Percentiles rank a stretch among this genome's conserved stretches.
These are phyloP conservation scores for Neelides folsomi DNA, from an alignment of 2,888 invertebrate species.

Conservation along the genomic window DNA sequence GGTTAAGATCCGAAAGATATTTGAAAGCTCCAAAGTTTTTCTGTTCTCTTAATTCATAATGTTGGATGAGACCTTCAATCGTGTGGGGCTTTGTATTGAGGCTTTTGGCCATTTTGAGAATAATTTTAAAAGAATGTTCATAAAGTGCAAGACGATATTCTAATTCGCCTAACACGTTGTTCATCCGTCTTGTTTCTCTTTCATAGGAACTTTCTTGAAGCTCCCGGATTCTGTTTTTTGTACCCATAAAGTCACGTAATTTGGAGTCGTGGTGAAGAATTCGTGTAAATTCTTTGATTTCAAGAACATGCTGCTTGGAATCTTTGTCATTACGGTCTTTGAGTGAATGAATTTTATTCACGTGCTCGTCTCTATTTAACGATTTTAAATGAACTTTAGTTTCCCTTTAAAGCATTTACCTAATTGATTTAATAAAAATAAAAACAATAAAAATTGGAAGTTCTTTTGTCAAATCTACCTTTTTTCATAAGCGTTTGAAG, in stretches of 20 bases:
- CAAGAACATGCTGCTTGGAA: slow-evolving; percentile 22
- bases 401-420: no score
- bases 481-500: slow-evolving; percentile 23
- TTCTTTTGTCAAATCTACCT: no score
- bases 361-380: slow-evolving; percentile 19
- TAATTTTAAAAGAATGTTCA: slow-evolving; percentile 17
- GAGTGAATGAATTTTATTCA: slow-evolving; percentile 16
- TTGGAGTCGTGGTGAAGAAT: slow-evolving; percentile 23
- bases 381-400: background rate
- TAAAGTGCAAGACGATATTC: slow-evolving; percentile 15
- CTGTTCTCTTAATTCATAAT: slow-evolving; percentile 18
- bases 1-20: slow-evolving; percentile 18
- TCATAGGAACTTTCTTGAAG: slow-evolving; percentile 14
- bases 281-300: slow-evolving; percentile 22
- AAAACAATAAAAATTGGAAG: background rate
- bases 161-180: slow-evolving; percentile 14
- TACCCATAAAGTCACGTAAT: slow-evolving; percentile 15
- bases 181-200: slow-evolving; percentile 16
- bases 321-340: slow-evolving; percentile 24
- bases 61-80: slow-evolving; percentile 14
- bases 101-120: slow-evolving; percentile 16
- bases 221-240: slow-evolving; percentile 19
- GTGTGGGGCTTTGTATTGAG: slow-evolving; percentile 2
- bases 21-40: slow-evolving; percentile 22
- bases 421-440: no score